Conservation (phyloP, 2,888 invertebrate genomes). For the Nephrotoma guestfalica region DNA sequence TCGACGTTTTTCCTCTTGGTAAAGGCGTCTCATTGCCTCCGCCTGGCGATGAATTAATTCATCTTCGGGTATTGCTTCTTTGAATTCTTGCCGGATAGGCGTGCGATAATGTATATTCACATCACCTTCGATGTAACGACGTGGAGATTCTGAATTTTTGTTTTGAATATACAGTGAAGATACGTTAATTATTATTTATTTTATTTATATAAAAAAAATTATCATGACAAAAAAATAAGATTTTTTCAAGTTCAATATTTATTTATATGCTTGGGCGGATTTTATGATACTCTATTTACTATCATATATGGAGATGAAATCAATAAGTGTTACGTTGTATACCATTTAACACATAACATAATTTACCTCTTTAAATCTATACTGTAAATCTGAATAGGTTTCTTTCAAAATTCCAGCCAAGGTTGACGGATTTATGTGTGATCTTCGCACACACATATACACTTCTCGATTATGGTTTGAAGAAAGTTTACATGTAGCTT, state of each 20-base stretch:
- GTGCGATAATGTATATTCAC: constrained; percentile 89
- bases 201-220: not conserved
- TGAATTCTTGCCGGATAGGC: constrained; percentile 74
- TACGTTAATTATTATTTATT: constrained; percentile 4
- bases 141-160: constrained; percentile 54
- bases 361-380: not conserved
- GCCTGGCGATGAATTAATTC: constrained; percentile 78
- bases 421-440: not conserved
- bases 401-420: not conserved
- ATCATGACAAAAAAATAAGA: constrained; percentile 5
- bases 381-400: not conserved
- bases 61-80: constrained; percentile 75
- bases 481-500: not conserved
- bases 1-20: constrained; percentile 75
- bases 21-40: constrained; percentile 78
- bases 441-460: not conserved
- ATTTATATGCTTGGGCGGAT: not conserved
- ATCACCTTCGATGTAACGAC: constrained; percentile 81
- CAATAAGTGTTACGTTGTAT: not conserved
- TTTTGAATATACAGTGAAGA: constrained; percentile 12
- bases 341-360: not conserved
- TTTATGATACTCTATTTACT: not conserved
- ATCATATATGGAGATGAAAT: not conserved
- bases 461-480: not conserved
- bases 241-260: constrained; percentile 1